These are phyloP conservation scores for Hepsetus odoe DNA, from an alignment of 2,113 vertebrate genomes.

Conservation along the genomic window DNA sequence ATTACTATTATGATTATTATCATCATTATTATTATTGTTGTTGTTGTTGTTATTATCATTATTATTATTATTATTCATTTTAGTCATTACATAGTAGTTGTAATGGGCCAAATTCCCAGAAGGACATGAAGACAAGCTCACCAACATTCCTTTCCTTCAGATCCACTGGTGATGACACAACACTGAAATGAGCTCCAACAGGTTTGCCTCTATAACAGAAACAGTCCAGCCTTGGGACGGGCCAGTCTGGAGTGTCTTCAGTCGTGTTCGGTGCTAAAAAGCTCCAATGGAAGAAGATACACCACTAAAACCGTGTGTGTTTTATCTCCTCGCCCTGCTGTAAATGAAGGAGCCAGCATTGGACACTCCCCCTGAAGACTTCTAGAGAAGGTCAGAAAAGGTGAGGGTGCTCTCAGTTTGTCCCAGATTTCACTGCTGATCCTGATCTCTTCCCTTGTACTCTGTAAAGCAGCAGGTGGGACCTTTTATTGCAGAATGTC, in stretches of 20 bases:
- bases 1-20: too few species aligned
- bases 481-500: too few species aligned
- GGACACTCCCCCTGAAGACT: not conserved
- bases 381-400: not conserved
- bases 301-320: not conserved
- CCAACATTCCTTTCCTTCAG: too few species aligned
- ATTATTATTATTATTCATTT: too few species aligned
- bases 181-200: not conserved
- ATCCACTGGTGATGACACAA: not conserved
- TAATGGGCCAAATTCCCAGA: too few species aligned
- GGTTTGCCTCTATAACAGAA: not conserved
- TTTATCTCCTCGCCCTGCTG: not conserved
- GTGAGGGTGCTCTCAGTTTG: not conserved
- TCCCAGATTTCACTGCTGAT: not conserved
- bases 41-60: too few species aligned
- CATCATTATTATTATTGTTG: too few species aligned
- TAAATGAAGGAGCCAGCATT: not conserved
- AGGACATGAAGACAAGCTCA: too few species aligned
- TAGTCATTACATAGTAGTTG: too few species aligned
- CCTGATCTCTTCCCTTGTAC: too few species aligned
- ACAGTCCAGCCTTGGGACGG: too few species aligned
- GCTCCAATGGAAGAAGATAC: not conserved
- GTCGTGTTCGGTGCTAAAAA: not conserved
- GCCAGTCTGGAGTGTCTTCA: not conserved
- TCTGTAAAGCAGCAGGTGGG: too few species aligned